Evolutionary conservation across 1,140 invertebrate species (phyloP), one percentile per base, ranked within the genome.

Genomic region (Hyles euphorbiae): DNA sequence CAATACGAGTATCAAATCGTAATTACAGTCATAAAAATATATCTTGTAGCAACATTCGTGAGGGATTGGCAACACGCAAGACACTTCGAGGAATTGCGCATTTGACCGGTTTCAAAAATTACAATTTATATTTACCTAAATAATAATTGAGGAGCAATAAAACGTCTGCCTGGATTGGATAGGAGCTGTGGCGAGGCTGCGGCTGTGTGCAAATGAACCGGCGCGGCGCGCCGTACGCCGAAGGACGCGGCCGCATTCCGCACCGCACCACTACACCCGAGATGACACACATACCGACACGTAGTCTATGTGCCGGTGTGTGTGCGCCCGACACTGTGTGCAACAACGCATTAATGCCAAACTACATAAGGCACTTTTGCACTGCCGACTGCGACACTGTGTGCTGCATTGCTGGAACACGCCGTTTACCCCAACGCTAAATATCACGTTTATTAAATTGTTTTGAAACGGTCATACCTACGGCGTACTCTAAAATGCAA

Each of bases 201-300:
- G 76, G 63, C 78, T 78, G 74, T 84, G 81, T 84, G 83, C 83
- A 87, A 84, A 84, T 87, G 80, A 82, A 78, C 68, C 73, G 76
- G 67, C 73, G 71, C 74, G 70, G 53, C 59, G 65, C 61, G 67
- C 60, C 61, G 68, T 70, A 70, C 76, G 70, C 61, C 78, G 83
- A 87, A 87, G 83, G 83, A 87, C 83, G 82, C 73, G 83, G 76
- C 79, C 83, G 83, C 83, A 87, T 87, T 87, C 83, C 83, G 61
- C 74, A 60, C 72, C 75, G 57, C 80, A 76, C 77, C 66, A 74
- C 67, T 63, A 80, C 78, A 75, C 56, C 62, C 65, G 68, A 77
- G 74, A 76, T 77, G 80, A 74, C 81, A 83, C 74, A 82, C 81
- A 84, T 84, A 82, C 78, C 78, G 57, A 77, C 76, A 76, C 66